Percentiles rank a stretch among this genome's conserved stretches.
Conservation (phyloP, 2,888 invertebrate genomes). For the Halictus ligatus region DNA sequence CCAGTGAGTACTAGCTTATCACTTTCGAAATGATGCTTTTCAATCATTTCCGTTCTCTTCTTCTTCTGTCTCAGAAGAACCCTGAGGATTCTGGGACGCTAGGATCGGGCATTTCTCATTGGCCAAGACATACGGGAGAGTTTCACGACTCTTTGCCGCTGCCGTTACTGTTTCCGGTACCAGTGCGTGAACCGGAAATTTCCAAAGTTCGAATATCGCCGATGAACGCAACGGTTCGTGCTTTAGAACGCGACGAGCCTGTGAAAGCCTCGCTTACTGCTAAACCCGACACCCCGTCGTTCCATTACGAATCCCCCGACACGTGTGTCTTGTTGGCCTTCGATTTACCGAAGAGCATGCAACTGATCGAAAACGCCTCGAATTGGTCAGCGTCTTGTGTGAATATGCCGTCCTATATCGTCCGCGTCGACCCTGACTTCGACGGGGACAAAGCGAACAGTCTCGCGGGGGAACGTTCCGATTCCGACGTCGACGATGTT, state of each 20-base stretch:
- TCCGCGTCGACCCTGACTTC: not conserved
- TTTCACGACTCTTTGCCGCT: conserved; percentile 83
- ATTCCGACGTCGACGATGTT: conserved; percentile 44
- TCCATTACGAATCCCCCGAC: not conserved
- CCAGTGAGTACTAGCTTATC: not conserved
- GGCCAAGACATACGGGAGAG: conserved; percentile 82
- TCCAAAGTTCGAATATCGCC: not conserved
- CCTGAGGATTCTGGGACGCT: too few relatives aligned
- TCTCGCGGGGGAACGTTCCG: not conserved
- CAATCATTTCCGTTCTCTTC: not conserved
- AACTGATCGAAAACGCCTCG: not conserved
- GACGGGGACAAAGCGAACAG: not conserved
- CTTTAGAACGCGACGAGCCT: not conserved
- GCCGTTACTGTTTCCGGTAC: conserved; percentile 72
- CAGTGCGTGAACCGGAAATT: conserved; percentile 74
- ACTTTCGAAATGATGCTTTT: not conserved
- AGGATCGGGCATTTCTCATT: not conserved
- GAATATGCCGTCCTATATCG: not conserved
- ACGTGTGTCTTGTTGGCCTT: not conserved
- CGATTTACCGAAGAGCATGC: not conserved
- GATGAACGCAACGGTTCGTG: not conserved
- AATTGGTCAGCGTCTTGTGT: not conserved
- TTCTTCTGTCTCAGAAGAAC: not conserved
- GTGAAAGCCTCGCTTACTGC: not conserved
- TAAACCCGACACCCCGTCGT: not conserved